Evolutionary conservation across 2,888 invertebrate genomes (phyloP).

Genomic region (Protophormia terraenovae): DNA sequence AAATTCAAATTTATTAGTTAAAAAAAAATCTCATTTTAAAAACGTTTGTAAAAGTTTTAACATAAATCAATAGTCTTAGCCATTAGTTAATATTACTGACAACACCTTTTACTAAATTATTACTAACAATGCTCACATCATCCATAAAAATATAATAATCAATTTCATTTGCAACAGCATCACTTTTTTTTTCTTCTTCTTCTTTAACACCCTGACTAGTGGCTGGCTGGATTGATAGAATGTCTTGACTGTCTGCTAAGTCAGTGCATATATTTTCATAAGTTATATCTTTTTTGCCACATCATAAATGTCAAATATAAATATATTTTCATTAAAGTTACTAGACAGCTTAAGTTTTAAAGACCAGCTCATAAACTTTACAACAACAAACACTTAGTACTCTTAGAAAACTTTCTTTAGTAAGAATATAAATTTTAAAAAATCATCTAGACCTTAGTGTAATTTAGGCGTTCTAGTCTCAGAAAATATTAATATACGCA

Average conservation of each 20-base stretch:
- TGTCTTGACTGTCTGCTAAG: neutral
- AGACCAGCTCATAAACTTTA: neutral
- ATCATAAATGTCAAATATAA: slow-evolving; percentile 69
- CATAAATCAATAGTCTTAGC: slow-evolving; percentile 43
- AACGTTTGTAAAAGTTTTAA: neutral
- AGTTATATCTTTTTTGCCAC: slow-evolving; percentile 62
- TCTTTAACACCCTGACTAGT: neutral
- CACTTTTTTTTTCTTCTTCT: neutral
- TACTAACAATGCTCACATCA: slow-evolving; percentile 58
- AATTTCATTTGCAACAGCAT: slow-evolving; percentile 21
- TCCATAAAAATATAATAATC: neutral
- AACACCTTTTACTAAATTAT: slow-evolving; percentile 61
- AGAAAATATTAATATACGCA: slow-evolving; percentile 41
- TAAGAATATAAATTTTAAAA: neutral
- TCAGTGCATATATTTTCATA: slow-evolving; percentile 18
- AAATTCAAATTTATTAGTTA: neutral
- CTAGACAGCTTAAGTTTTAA: slow-evolving; percentile 5
- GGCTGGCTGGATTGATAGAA: neutral
- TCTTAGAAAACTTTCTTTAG: neutral
- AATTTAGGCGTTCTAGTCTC: slow-evolving; percentile 1
- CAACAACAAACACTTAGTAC: neutral
- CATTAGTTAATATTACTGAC: slow-evolving; percentile 52
- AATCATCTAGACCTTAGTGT: neutral
- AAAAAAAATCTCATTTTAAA: neutral
- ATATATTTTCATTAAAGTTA: slow-evolving; percentile 52